Base-by-base conservation (phyloP, 2,113 vertebrate genomes). In the Hippocampus comes region DNA sequence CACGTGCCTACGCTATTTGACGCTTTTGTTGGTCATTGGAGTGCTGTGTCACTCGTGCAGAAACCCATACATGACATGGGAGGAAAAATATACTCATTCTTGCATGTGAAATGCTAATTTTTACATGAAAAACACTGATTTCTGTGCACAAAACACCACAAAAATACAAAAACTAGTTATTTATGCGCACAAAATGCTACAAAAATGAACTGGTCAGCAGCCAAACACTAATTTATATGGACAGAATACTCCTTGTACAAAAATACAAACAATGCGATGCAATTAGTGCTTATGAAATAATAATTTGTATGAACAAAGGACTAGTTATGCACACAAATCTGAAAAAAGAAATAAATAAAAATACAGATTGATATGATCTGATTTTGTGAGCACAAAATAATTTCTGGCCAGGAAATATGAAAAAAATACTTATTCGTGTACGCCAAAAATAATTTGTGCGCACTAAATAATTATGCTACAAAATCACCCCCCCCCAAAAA, bases 1-100 rank as follows among this genome's bases (percentile, higher is more conserved):
- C 90, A 89, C 88, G 88, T 91, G 90, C 90, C 90, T 91, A 87
- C 41, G 68, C 73, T 41, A 20, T 66, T 46, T 46, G 4, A n/a
- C 2, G 23, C 38, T 46, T 66, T 66, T 66, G 21, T 66, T 43
- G 38, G 21, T 65, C 9, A 43, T 41, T 43, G 59, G 63, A 42
- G 20, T 65, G 38, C 49, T 25, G 43, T 46, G 38, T 46, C 46
- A 12, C n/a, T 43, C 20, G 63, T n/a, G 46, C 12, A 18, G 7
- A 42, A 41, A 20, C 41, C n/a, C 41, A 30, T 27, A 34, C 25
- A 34, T 34, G 15, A 60, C 14, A 15, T 17, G 56, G 56, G 12
- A 5, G 12, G 12, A 23, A 23, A 34, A 34, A 34, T 34, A 34
- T 34, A 34, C 20, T 21, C 20, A 53, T 53, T 53, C 20, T 7